A percentile compares a stretch with the other conserved stretches of the same genome.
Conservation (phyloP, 2,888 invertebrate genomes). For the Tachina lurida region DNA sequence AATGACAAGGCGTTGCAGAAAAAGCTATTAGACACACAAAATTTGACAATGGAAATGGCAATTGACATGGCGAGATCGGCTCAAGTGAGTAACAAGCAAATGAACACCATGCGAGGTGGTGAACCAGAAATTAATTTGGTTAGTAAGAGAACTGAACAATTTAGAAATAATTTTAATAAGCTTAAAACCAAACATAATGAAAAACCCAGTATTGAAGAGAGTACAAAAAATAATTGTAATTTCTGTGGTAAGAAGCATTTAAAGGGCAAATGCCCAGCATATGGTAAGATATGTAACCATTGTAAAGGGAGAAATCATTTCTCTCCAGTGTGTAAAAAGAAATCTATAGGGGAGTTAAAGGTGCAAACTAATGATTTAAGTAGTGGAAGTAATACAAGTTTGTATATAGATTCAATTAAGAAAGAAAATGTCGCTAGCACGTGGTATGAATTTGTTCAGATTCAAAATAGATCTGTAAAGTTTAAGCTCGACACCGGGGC, state of each 20-base stretch:
- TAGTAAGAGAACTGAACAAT: neutral
- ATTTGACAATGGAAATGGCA: constrained; percentile 50
- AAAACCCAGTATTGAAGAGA: too few species aligned
- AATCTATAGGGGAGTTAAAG: too few species aligned
- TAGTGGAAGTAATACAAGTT: neutral
- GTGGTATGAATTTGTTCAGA: constrained; percentile 50
- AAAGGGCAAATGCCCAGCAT: too few species aligned
- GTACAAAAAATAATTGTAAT: too few species aligned
- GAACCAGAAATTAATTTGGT: constrained; percentile 22
- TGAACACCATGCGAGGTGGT: constrained; percentile 16
- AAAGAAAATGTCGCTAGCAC: constrained; percentile 36
- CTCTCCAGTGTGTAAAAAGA: too few species aligned
- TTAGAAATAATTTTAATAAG: constrained; percentile 3
- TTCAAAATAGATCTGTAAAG: constrained; percentile 25
- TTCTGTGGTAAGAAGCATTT: too few species aligned
- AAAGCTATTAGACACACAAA: constrained; percentile 22
- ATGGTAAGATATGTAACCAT: too few species aligned
- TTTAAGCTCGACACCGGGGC: constrained; percentile 50
- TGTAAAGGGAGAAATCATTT: too few species aligned
- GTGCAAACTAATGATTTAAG: too few species aligned
- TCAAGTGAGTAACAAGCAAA: constrained; percentile 30
- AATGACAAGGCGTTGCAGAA: constrained; percentile 1
- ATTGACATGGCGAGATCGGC: constrained; percentile 31
- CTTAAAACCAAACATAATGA: constrained; percentile 1
- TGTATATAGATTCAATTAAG: constrained; percentile 6